Conservation (phyloP, 2,888 invertebrate species). For the Temnothorax rugatulus region DNA sequence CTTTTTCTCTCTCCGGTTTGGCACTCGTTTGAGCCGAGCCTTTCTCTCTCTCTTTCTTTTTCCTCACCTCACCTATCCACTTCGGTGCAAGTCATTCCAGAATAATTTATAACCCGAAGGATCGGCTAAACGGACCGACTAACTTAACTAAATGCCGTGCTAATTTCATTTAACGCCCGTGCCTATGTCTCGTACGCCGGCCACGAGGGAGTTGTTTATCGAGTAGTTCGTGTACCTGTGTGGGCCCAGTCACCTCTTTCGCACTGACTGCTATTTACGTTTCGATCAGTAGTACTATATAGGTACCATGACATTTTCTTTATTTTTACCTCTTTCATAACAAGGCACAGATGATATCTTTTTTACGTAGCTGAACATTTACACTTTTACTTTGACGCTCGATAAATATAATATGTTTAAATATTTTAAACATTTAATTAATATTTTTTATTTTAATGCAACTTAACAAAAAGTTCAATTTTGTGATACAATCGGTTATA, state of each 20-base stretch:
- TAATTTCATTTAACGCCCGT: conserved; percentile 85
- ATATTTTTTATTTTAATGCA: neutral
- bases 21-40: neutral
- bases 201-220: conserved; percentile 81
- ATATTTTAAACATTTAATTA: neutral
- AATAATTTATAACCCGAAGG: conserved; percentile 85
- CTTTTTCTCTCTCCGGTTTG: conserved; percentile 43
- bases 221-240: conserved; percentile 63
- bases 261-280: neutral
- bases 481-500: neutral
- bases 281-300: neutral
- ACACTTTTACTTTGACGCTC: neutral
- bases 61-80: conserved; percentile 48
- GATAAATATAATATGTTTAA: neutral
- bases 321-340: neutral
- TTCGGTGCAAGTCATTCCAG: conserved; percentile 82
- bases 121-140: conserved; percentile 81
- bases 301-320: neutral
- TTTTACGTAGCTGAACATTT: neutral
- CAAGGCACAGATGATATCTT: neutral
- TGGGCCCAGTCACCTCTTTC: conserved; percentile 45
- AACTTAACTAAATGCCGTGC: conserved; percentile 84
- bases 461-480: neutral
- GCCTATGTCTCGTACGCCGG: conserved; percentile 73
- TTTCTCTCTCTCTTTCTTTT: conserved; percentile 44